Percentiles rank a stretch among this genome's conserved stretches.
phyloP scores from a whole-genome alignment of 2,113 vertebrate genomes.

The Myiopsitta monachus region DNA sequence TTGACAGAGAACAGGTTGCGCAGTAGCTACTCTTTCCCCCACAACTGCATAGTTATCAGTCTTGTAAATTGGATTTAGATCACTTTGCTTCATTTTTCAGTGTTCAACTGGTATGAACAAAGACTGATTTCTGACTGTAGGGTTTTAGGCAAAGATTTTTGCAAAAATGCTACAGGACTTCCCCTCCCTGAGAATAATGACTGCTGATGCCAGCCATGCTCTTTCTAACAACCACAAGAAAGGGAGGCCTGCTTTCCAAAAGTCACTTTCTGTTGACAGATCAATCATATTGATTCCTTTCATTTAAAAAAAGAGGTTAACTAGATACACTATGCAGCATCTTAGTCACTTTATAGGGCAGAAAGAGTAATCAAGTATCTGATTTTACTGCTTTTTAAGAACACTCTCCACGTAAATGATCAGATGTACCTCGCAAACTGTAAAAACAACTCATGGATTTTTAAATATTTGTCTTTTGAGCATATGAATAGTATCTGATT shows the following conservation, averaged over 20 bases:
- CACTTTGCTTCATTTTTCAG: slow-evolving; percentile 38
- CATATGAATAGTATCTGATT: neutral
- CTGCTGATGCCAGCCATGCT: neutral
- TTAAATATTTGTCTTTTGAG: neutral
- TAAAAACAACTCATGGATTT: neutral
- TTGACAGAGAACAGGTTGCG: slow-evolving; percentile 63
- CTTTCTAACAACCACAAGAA: neutral
- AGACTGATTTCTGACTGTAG: slow-evolving; percentile 6
- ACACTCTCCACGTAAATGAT: neutral
- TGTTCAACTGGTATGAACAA: slow-evolving; percentile 27
- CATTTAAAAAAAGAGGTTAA: neutral
- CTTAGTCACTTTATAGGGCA: neutral
- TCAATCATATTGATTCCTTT: neutral
- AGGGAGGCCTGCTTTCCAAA: neutral
- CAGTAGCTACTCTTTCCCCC: slow-evolving; percentile 17
- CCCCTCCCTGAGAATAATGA: neutral
- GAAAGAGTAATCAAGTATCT: neutral
- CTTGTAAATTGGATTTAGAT: slow-evolving; percentile 55
- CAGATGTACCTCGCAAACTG: neutral
- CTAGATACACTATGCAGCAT: neutral
- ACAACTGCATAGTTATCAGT: neutral
- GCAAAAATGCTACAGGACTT: neutral
- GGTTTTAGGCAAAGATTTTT: neutral
- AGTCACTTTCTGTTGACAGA: neutral
- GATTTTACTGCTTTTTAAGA: neutral